phyloP scores from a whole-genome alignment of 35 echinoderm and acorn worm genomes.

The Chiridota heheva region DNA sequence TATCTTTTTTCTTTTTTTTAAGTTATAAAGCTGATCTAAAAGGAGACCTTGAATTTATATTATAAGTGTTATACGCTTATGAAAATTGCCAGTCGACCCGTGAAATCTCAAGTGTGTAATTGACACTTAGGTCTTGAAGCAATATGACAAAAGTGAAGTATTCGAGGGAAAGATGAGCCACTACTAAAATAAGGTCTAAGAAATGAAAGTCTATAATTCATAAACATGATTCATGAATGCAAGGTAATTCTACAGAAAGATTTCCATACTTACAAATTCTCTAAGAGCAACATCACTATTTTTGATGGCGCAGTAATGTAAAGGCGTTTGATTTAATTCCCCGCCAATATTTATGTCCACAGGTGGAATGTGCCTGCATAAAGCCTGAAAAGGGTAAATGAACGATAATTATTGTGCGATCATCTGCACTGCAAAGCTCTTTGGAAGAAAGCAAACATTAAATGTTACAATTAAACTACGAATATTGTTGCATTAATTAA shows the following conservation, averaged over 20 bases:
- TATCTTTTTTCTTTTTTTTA: no score
- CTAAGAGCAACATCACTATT: conserved; percentile 50
- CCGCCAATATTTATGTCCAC: conserved; percentile 74
- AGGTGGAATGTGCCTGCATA: conserved; percentile 56
- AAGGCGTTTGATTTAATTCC: conserved; percentile 78
- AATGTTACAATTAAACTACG: background rate
- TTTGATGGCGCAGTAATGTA: conserved; percentile 87
- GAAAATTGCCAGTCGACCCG: no score
- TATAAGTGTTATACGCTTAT: no score
- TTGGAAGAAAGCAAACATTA: background rate
- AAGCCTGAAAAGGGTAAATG: conserved; percentile 39
- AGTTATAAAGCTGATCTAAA: no score
- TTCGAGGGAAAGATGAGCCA: no score
- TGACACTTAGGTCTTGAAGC: no score
- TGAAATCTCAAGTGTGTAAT: no score
- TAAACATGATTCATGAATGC: background rate
- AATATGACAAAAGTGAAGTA: no score
- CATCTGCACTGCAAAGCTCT: no score
- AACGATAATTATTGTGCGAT: no score
- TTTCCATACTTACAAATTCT: conserved; percentile 65
- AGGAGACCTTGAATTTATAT: no score
- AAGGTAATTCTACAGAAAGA: background rate
- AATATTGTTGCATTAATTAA: background rate
- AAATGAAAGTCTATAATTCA: background rate
- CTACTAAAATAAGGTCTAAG: background rate